Evolutionary conservation across 2,888 invertebrate species (phyloP), one percentile per base, ranked within the genome.

Genomic region (Chloromyia formosa): DNA sequence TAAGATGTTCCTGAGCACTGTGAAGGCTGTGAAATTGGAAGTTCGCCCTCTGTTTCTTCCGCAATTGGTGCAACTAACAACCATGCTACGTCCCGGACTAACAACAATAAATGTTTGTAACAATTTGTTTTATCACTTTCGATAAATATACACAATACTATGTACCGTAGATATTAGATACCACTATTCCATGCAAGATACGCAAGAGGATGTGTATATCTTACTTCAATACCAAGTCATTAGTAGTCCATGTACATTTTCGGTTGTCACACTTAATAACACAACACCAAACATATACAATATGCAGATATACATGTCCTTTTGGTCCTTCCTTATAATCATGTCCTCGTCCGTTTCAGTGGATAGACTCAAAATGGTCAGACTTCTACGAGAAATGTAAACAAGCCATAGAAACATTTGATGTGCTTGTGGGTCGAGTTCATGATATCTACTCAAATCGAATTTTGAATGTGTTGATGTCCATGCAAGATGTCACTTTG

Each of bases 391-490:
- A 92, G 75, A 88, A 88, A 73, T 93, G 93, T 23, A 91, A 92
- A 78, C 88, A 90, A 53, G 93, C 94, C 20, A 92, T 97, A 23
- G 90, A 92, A 78, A 90, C 92, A 74, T 95, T 97, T 82, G 94
- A 95, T 79, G 89, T 89, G 16, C 83, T 92, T 79, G 90, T 90
- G 9, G 90, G 90, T 14, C 90, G 95, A 79, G 93, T 96, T 3
- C 94, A 94, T 80, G 97, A 97, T 82, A 94, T 97, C 75, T 94
- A 96, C 81, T 91, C 92, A 2, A 96, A 96, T 83, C 90, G 97
- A 81, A 96, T 97, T 78, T 89, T 96, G 75, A 93, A 94, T 81
- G 94, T 96, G 40, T 86, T 97, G 40, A 88, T 90, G 75, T 93
- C 93, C 78, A 97, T 97, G 95, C 94, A 94, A 82, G 91, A 91